Evolutionary conservation across 2,797 vertebrate species (phyloP).

Genomic region (Coccyzus lansbergi): DNA sequence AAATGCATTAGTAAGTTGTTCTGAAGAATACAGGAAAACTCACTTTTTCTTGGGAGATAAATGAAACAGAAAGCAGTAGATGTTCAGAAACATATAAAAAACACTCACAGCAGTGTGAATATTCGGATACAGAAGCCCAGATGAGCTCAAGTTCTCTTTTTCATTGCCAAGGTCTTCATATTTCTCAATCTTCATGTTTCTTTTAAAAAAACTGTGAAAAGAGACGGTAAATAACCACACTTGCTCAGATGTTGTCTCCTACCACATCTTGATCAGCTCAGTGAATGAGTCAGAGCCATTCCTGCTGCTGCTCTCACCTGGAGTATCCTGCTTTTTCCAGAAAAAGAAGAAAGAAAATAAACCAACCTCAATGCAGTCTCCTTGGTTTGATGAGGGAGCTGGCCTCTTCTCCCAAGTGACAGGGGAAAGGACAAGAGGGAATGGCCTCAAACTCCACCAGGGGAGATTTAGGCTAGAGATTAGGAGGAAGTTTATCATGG

Average conservation of each 20-base stretch:
- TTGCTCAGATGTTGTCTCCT: background rate
- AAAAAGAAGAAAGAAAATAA: background rate
- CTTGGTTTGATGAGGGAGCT: too few species aligned
- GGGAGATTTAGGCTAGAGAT: too few species aligned
- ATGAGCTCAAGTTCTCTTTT: background rate
- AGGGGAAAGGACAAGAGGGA: too few species aligned
- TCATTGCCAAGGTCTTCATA: background rate
- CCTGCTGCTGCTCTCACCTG: background rate
- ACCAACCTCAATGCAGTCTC: background rate
- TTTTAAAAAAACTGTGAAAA: background rate
- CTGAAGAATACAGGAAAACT: fast-evolving
- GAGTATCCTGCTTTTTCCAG: background rate
- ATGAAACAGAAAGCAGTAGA: background rate
- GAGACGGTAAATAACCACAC: background rate
- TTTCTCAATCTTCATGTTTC: background rate
- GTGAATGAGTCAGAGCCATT: background rate
- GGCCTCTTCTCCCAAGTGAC: too few species aligned
- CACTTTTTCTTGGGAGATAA: background rate
- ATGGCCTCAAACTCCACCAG: too few species aligned
- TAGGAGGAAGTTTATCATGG: too few species aligned
- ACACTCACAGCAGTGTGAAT: background rate
- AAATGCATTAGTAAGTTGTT: background rate
- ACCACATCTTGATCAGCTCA: background rate
- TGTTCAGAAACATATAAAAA: fast-evolving
- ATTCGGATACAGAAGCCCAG: background rate